Evolutionary conservation across 2,113 vertebrate genomes (phyloP).

Genomic region (Jaculus jaculus): DNA sequence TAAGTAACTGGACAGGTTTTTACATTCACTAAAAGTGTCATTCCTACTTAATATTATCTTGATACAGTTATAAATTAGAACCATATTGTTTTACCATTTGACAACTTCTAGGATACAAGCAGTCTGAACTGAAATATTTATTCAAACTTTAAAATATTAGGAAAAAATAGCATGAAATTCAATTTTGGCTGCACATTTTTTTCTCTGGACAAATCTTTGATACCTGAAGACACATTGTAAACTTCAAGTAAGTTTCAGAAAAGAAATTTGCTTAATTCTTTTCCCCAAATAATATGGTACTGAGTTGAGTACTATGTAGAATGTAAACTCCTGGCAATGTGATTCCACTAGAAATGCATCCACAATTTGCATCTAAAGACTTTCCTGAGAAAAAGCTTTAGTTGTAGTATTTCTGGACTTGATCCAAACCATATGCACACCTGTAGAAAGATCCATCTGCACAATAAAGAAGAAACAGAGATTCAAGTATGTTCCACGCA

Average conservation of each 20-base stretch:
- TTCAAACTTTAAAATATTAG: neutral
- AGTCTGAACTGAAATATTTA: neutral
- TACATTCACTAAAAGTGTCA: neutral
- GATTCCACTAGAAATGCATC: neutral
- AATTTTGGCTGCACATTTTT: neutral
- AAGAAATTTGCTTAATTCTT: neutral
- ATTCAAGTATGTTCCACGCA: neutral
- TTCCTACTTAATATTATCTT: neutral
- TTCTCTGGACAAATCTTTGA: neutral
- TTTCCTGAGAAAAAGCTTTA: neutral
- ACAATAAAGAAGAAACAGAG: neutral
- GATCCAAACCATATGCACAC: neutral
- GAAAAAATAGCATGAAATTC: neutral
- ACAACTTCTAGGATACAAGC: neutral
- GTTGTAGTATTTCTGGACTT: neutral
- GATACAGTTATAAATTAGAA: neutral
- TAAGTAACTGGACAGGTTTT: neutral
- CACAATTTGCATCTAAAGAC: neutral
- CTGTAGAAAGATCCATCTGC: neutral
- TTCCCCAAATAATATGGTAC: neutral
- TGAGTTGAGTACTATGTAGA: neutral
- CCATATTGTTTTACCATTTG: neutral
- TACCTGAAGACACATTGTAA: neutral
- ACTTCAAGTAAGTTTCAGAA: slow-evolving; percentile 17
- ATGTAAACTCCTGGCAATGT: neutral